phyloP scores from a whole-genome alignment of 1,140 invertebrate species.

The Marisa cornuarietis region DNA sequence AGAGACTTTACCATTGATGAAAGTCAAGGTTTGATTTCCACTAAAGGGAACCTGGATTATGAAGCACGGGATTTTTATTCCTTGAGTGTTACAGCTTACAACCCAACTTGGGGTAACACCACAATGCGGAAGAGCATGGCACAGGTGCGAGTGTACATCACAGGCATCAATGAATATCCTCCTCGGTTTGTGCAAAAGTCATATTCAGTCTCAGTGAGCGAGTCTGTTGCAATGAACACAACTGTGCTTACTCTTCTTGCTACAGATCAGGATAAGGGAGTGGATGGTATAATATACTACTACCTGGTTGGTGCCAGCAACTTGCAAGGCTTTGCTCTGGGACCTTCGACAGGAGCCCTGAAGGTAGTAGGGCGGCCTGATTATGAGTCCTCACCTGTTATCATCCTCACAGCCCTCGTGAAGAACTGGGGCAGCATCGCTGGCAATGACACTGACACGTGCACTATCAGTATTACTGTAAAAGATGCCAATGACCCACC shows the following conservation, averaged over 20 bases:
- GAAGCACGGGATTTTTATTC: conserved; percentile 83
- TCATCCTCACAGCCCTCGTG: conserved; percentile 89
- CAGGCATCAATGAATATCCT: conserved; percentile 91
- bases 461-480: conserved; percentile 90
- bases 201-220: conserved; percentile 93
- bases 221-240: conserved; percentile 87
- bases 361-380: conserved; percentile 79
- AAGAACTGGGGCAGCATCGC: conserved; percentile 92
- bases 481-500: conserved; percentile 97
- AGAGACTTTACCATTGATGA: conserved; percentile 81
- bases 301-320: conserved; percentile 92
- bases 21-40: conserved; percentile 77
- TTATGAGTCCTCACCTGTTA: conserved; percentile 89
- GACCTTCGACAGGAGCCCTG: conserved; percentile 82
- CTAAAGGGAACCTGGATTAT: conserved; percentile 83
- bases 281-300: conserved; percentile 91
- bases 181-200: conserved; percentile 90
- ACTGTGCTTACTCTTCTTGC: conserved; percentile 87
- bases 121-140: conserved; percentile 72
- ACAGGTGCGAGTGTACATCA: conserved; percentile 78
- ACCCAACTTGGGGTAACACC: conserved; percentile 80
- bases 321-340: conserved; percentile 88
- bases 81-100: conserved; percentile 84
- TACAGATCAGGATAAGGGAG: conserved; percentile 90
- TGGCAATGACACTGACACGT: conserved; percentile 94